phyloP scores from a whole-genome alignment of 2,113 vertebrate species.

The Bambusicola thoracicus region DNA sequence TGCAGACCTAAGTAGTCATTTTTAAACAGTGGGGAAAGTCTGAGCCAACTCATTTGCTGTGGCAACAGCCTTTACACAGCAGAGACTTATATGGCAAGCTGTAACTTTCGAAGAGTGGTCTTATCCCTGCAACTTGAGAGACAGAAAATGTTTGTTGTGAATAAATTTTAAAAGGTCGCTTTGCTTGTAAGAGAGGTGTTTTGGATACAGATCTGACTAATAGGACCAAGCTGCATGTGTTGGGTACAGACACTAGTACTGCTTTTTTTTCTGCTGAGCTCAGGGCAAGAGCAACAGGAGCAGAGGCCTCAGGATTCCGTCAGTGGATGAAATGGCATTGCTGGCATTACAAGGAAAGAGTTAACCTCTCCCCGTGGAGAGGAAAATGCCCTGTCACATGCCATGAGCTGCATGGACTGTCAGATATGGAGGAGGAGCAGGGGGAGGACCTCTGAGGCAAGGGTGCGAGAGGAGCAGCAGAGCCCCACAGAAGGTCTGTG shows the following conservation, averaged over 20 bases:
- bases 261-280: background rate
- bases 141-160: background rate
- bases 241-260: accelerated
- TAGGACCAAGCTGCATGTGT: background rate
- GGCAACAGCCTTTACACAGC: background rate
- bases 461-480: background rate
- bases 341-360: background rate
- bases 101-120: background rate
- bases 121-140: background rate
- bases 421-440: conserved; percentile 55
- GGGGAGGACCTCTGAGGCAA: conserved; percentile 37
- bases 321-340: background rate
- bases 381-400: background rate
- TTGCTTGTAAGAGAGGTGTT: background rate
- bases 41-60: background rate
- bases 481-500: background rate
- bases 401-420: background rate
- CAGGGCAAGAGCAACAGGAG: background rate
- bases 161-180: background rate
- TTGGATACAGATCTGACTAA: background rate
- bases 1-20: background rate
- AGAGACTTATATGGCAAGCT: background rate
- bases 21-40: background rate
- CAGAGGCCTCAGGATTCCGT: background rate
- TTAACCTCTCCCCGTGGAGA: conserved; percentile 18